A percentile compares a stretch with the other conserved stretches of the same genome.
Evolutionary conservation across 2,888 invertebrate genomes (phyloP).

Genomic region (Pristionchus fissidentatus): DNA sequence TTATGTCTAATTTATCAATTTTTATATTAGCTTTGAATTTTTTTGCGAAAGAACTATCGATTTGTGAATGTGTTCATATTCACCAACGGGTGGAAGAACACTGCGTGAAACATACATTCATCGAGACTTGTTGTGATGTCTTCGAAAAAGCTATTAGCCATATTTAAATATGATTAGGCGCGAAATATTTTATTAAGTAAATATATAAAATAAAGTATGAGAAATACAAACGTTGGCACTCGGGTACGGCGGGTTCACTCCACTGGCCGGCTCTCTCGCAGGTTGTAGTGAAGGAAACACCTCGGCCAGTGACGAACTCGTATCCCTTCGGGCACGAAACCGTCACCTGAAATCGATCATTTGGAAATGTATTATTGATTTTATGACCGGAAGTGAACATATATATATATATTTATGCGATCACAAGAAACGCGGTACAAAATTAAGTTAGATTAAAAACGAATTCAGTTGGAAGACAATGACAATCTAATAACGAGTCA

Average conservation of each 20-base stretch:
- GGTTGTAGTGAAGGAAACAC: slow-evolving; percentile 67
- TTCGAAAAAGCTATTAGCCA: too few species aligned
- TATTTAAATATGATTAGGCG: too few species aligned
- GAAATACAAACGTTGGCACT: slow-evolving; percentile 73
- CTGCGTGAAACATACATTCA: too few species aligned
- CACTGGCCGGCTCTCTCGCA: slow-evolving; percentile 74
- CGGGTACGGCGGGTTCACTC: slow-evolving; percentile 69
- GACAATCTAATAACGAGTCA: too few species aligned
- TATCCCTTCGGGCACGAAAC: slow-evolving; percentile 73
- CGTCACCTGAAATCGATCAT: slow-evolving; percentile 53
- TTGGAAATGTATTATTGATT: not conserved
- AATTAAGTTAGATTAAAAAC: too few species aligned
- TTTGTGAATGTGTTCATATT: too few species aligned
- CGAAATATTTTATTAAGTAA: not conserved
- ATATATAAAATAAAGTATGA: not conserved
- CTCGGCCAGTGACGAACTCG: slow-evolving; percentile 73
- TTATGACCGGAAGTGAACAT: not conserved
- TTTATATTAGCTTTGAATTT: too few species aligned
- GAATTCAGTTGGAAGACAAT: too few species aligned
- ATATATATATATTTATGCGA: not conserved
- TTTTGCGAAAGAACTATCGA: too few species aligned
- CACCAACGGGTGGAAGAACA: too few species aligned
- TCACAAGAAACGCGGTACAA: too few species aligned
- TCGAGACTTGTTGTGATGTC: not conserved
- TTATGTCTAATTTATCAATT: too few species aligned